phyloP scores from a whole-genome alignment of 1,140 invertebrate genomes.

The Micrasema minimum region DNA sequence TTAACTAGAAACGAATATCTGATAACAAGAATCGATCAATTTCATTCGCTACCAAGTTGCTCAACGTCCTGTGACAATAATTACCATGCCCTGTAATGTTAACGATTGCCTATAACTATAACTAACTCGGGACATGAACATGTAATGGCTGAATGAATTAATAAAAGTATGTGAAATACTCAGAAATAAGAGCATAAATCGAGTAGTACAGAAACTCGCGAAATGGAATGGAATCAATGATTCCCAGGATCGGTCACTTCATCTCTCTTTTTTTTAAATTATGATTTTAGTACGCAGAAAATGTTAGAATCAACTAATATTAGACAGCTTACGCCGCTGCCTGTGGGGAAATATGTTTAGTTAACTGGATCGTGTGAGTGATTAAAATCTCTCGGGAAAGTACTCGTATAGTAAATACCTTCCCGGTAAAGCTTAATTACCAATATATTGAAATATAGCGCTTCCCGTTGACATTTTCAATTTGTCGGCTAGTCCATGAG shows the following conservation, averaged over 20 bases:
- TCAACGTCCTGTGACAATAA: conserved; percentile 20
- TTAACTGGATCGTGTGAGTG: conserved; percentile 28
- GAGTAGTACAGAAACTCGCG: too few relatives aligned
- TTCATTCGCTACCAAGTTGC: background rate
- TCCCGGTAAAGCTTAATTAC: background rate
- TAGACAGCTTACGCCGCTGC: too few relatives aligned
- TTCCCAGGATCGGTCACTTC: too few relatives aligned
- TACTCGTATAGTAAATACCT: background rate
- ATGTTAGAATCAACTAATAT: too few relatives aligned
- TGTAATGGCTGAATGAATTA: too few relatives aligned
- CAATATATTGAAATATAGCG: background rate
- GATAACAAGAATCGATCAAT: conserved; percentile 9
- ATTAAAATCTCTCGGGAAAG: conserved; percentile 11
- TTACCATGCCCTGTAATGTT: background rate
- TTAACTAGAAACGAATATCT: conserved; percentile 10
- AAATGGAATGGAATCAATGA: too few relatives aligned
- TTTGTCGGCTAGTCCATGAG: too few relatives aligned
- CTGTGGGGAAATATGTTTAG: background rate
- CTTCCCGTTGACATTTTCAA: too few relatives aligned
- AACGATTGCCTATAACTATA: background rate
- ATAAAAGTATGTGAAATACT: background rate
- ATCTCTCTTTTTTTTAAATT: too few relatives aligned
- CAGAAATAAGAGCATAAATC: too few relatives aligned
- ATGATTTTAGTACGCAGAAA: too few relatives aligned
- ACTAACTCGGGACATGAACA: too few relatives aligned